Percentiles rank a stretch among this genome's conserved stretches.
Conservation (phyloP, 2,113 vertebrate genomes). For the Sciurus niger region DNA sequence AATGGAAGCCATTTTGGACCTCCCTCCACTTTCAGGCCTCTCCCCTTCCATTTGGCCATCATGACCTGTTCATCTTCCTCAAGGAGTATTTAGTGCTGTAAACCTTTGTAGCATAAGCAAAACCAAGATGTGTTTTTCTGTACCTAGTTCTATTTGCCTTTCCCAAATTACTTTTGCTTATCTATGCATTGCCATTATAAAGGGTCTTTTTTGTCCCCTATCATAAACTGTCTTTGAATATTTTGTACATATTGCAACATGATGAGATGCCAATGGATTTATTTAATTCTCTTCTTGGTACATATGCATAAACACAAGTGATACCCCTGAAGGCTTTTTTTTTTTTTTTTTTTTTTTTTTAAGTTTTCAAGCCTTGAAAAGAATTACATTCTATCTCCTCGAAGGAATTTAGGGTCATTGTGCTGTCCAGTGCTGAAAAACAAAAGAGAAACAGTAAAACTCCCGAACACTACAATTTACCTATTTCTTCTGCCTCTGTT, state of each 20-base stretch:
- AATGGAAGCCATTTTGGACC: background rate
- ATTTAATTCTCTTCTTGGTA: constrained; percentile 43
- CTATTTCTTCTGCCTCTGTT: background rate
- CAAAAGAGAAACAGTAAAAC: constrained; percentile 18
- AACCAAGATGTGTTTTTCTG: background rate
- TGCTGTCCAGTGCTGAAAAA: constrained; percentile 81
- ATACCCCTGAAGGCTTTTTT: background rate
- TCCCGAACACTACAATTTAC: background rate
- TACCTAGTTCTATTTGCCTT: constrained; percentile 26
- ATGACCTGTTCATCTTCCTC: background rate
- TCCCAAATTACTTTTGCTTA: constrained; percentile 54
- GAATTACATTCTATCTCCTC: background rate
- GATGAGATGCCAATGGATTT: background rate
- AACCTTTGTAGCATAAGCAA: constrained; percentile 57
- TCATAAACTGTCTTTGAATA: constrained; percentile 52
- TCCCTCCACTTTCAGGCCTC: background rate
- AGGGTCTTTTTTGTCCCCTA: background rate
- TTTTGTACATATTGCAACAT: background rate
- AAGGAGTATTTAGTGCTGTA: background rate
- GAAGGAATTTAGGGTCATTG: background rate
- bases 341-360: background rate
- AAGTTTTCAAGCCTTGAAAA: constrained; percentile 20
- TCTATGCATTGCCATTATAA: constrained; percentile 33
- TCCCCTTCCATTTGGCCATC: background rate
- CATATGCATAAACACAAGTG: background rate